Evolutionary conservation across 2,888 invertebrate genomes (phyloP).

Genomic region (Cheilosia vernalis): DNA sequence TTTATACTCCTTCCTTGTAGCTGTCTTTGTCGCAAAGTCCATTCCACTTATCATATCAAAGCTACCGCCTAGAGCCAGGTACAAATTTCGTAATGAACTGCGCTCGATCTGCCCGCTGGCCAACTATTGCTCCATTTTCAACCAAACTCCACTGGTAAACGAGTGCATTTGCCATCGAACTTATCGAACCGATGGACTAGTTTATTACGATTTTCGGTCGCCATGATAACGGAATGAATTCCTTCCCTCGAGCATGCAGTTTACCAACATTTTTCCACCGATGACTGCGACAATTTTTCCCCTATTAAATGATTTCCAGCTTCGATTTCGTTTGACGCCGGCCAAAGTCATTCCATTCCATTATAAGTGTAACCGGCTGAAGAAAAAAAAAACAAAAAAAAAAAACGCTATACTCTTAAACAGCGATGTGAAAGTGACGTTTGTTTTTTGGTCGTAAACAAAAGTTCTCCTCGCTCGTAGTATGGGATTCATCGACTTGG

Average conservation of each 20-base stretch:
- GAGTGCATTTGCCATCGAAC: conserved; percentile 57
- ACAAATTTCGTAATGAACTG: conserved; percentile 45
- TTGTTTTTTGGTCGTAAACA: conserved; percentile 53
- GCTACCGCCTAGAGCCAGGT: conserved; percentile 3
- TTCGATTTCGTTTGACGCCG: conserved; percentile 51
- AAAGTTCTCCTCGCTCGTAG: conserved; percentile 31
- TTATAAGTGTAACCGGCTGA: conserved; percentile 26
- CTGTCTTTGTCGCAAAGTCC: neutral
- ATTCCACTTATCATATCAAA: conserved; percentile 42
- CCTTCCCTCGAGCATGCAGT: conserved; percentile 44
- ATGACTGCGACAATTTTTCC: conserved; percentile 49
- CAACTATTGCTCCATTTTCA: conserved; percentile 29
- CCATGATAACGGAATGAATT: conserved; percentile 63
- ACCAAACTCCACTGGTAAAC: conserved; percentile 29
- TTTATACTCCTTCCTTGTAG: conserved; percentile 1
- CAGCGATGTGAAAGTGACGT: conserved; percentile 63
- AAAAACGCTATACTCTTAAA: conserved; percentile 15
- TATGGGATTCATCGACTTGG: conserved; percentile 30
- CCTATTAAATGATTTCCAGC: conserved; percentile 53
- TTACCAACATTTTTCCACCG: conserved; percentile 15
- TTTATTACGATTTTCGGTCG: conserved; percentile 60
- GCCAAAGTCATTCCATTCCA: conserved; percentile 26
- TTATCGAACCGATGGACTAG: conserved; percentile 65
- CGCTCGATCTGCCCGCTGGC: conserved; percentile 21
- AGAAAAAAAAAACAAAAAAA: too few relatives aligned